Percentiles rank a stretch among this genome's conserved stretches.
These are phyloP conservation scores for Bubo bubo DNA, from an alignment of 2,113 vertebrate genomes.

Conservation along the genomic window DNA sequence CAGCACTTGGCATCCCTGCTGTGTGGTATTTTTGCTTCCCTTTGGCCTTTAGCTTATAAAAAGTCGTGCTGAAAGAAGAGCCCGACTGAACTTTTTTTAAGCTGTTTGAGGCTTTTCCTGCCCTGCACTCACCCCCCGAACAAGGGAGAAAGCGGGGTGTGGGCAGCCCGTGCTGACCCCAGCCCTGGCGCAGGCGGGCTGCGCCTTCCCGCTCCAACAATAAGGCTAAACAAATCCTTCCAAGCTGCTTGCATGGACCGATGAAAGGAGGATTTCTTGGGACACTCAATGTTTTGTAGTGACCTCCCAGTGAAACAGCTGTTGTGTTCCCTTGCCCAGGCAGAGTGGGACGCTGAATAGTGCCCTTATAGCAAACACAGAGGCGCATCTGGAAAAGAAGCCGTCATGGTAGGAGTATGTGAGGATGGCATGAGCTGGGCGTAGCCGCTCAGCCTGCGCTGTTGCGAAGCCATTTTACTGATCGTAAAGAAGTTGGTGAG, in stretches of 20 bases:
- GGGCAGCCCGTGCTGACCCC: constrained; percentile 30
- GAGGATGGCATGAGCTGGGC: constrained; percentile 54
- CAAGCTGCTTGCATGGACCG: constrained; percentile 52
- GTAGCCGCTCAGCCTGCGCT: neutral
- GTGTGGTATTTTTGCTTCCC: constrained; percentile 37
- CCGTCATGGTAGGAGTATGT: constrained; percentile 57
- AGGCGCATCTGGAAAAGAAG: constrained; percentile 68
- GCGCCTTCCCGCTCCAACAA: constrained; percentile 67
- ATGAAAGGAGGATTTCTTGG: constrained; percentile 76
- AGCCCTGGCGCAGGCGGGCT: constrained; percentile 33
- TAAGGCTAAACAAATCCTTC: constrained; percentile 67
- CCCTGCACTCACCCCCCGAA: accelerated
- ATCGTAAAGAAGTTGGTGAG: neutral
- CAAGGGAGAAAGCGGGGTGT: constrained; percentile 50
- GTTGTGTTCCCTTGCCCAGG: constrained; percentile 70
- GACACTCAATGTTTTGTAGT: constrained; percentile 72
- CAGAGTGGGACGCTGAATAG: constrained; percentile 74
- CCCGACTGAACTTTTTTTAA: neutral
- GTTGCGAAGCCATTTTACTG: neutral
- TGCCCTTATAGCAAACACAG: constrained; percentile 62
- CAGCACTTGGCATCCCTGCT: constrained; percentile 33
- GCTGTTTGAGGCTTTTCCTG: constrained; percentile 45
- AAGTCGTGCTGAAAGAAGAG: constrained; percentile 28
- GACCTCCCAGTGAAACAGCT: constrained; percentile 72
- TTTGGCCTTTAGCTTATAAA: constrained; percentile 46